Conservation (phyloP, 2,888 invertebrate species). For the Agrotis segetum region DNA sequence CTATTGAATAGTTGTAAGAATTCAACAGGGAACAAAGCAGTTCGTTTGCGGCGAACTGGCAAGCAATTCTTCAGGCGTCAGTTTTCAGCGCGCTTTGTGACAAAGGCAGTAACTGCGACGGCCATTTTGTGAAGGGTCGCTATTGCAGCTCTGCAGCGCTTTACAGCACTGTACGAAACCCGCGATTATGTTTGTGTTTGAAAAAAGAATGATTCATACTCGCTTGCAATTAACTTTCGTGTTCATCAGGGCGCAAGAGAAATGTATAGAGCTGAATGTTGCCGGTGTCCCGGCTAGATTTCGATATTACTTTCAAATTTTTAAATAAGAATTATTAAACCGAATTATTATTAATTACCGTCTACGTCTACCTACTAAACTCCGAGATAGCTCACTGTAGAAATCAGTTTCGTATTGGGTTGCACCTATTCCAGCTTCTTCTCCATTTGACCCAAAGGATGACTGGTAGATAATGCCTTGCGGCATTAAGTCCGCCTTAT, state of each 20-base stretch:
- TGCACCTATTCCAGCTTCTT: too few species aligned
- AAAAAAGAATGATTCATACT: slow-evolving; percentile 46
- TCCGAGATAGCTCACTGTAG: neutral
- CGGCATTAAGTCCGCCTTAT: too few species aligned
- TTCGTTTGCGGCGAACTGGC: slow-evolving; percentile 59
- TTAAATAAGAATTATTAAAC: too few species aligned
- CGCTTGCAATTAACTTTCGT: slow-evolving; percentile 51
- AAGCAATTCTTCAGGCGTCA: slow-evolving; percentile 72
- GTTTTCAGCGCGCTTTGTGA: slow-evolving; percentile 69
- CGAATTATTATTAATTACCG: too few species aligned
- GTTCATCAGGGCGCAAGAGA: slow-evolving; percentile 39
- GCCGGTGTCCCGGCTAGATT: slow-evolving; percentile 8
- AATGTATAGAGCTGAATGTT: slow-evolving; percentile 28
- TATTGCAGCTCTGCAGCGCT: slow-evolving; percentile 44
- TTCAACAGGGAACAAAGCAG: slow-evolving; percentile 62
- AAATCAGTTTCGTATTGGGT: too few species aligned
- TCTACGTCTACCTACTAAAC: neutral
- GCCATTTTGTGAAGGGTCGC: slow-evolving; percentile 60
- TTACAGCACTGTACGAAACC: slow-evolving; percentile 28
- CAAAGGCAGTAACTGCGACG: slow-evolving; percentile 62
- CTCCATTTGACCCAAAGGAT: too few species aligned
- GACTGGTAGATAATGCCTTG: too few species aligned
- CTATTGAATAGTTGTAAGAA: slow-evolving; percentile 53
- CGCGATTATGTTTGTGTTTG: slow-evolving; percentile 53
- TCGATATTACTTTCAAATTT: neutral